Conservation (phyloP, 1,140 invertebrate species). For the Drosophila mojavensis region DNA sequence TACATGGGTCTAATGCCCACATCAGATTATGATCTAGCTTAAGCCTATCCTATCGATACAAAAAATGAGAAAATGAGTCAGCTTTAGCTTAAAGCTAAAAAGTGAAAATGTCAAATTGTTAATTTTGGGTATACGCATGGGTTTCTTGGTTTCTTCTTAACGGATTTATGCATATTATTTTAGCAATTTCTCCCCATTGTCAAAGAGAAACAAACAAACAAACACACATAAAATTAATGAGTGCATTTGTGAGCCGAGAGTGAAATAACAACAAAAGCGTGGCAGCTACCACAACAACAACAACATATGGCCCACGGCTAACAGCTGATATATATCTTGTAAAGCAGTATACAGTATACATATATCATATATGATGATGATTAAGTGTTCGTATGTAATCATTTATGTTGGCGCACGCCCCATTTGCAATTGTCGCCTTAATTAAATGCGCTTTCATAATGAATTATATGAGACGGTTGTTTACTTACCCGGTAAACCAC, state of each 20-base stretch:
- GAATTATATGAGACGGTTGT: neutral
- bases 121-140: neutral
- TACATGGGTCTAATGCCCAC: too few relatives aligned
- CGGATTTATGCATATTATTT: constrained; percentile 18
- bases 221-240: constrained; percentile 45
- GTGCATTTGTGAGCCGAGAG: constrained; percentile 67
- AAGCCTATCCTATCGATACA: too few relatives aligned
- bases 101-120: constrained; percentile 7
- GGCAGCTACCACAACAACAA: constrained; percentile 10
- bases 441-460: constrained; percentile 68
- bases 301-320: constrained; percentile 1
- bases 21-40: too few relatives aligned
- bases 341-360: neutral
- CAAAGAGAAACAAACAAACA: neutral
- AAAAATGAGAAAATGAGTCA: neutral
- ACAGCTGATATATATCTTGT: constrained; percentile 5
- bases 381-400: constrained; percentile 39
- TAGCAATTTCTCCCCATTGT: constrained; percentile 37
- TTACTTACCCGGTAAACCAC: constrained; percentile 85
- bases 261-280: constrained; percentile 60
- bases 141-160: neutral
- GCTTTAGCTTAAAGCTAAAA: constrained; percentile 7
- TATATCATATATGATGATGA: constrained; percentile 8
- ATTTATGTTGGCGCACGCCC: constrained; percentile 60
- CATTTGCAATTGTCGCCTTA: constrained; percentile 74